Percentiles rank a stretch among this genome's conserved stretches.
phyloP scores from a whole-genome alignment of 2,797 vertebrate species.

The Platyrinchus mystaceus region DNA sequence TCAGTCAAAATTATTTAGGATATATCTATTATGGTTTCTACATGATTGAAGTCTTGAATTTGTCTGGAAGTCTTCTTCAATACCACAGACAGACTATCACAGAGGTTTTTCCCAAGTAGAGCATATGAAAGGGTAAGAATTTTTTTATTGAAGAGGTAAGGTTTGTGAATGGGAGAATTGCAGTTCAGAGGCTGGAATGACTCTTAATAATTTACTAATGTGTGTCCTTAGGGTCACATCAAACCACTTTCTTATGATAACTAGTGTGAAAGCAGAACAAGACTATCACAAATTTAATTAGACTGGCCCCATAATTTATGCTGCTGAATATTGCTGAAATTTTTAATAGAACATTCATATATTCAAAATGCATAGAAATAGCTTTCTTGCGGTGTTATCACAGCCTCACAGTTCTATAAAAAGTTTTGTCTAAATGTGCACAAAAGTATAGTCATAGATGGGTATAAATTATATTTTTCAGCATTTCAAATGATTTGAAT shows the following conservation, averaged over 20 bases:
- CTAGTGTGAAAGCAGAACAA: background rate
- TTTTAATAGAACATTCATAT: background rate
- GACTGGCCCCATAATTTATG: background rate
- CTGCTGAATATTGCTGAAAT: background rate
- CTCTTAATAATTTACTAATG: background rate
- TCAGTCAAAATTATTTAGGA: background rate
- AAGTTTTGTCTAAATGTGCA: background rate
- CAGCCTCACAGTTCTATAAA: background rate
- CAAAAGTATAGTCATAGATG: background rate
- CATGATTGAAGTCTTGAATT: background rate
- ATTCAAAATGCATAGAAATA: background rate
- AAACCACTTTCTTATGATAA: background rate
- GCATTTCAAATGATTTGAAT: background rate
- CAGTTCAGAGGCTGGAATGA: background rate
- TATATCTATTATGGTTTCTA: background rate
- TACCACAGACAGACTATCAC: background rate
- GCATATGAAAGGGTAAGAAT: background rate
- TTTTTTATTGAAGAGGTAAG: background rate
- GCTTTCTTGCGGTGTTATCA: background rate
- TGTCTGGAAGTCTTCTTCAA: background rate
- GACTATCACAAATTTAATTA: background rate
- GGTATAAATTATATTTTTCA: background rate
- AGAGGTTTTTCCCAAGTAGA: background rate
- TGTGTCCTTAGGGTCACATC: background rate
- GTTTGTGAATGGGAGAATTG: background rate